Conservation (phyloP, 2,113 vertebrate genomes). For the Martes martes region DNA sequence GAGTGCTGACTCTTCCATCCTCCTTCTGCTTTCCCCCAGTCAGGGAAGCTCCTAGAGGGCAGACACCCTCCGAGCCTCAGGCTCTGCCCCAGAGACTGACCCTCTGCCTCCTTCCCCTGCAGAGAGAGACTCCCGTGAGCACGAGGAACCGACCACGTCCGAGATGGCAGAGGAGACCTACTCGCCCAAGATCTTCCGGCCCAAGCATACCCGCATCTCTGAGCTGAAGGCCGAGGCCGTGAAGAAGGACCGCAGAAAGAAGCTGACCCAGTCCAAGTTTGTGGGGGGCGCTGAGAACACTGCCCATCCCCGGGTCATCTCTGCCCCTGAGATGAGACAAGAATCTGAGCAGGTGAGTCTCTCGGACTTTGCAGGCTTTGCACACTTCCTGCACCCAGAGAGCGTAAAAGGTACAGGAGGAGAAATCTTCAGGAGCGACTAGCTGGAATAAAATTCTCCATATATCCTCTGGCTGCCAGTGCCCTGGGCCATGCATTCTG, state of each 20-base stretch:
- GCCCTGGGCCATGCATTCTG: fast-evolving
- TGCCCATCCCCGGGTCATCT: constrained; percentile 82
- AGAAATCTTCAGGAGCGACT: not conserved
- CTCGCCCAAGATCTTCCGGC: constrained; percentile 84
- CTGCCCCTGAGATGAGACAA: constrained; percentile 89
- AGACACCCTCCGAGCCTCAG: not conserved
- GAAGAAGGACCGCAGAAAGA: constrained; percentile 92
- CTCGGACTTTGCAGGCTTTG: fast-evolving
- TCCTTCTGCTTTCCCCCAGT: not conserved
- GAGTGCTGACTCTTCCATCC: not conserved
- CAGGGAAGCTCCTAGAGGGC: not conserved
- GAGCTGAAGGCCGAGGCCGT: constrained; percentile 92
- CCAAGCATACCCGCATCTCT: constrained; percentile 81
- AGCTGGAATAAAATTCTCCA: not conserved
- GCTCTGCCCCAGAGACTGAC: not conserved
- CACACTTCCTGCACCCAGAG: not conserved
- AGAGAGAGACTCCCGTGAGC: constrained; percentile 93
- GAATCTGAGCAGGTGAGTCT: constrained; percentile 94
- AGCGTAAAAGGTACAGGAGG: not conserved
- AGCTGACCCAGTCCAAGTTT: constrained; percentile 87
- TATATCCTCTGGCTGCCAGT: not conserved
- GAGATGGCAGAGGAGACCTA: constrained; percentile 92
- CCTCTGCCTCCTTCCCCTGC: not conserved
- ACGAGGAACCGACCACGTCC: constrained; percentile 88
- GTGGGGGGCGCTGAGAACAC: constrained; percentile 89